A percentile compares a stretch with the other conserved stretches of the same genome.
phyloP scores from a whole-genome alignment of 2,113 vertebrate genomes.

The Myrmophylax atrothorax region DNA sequence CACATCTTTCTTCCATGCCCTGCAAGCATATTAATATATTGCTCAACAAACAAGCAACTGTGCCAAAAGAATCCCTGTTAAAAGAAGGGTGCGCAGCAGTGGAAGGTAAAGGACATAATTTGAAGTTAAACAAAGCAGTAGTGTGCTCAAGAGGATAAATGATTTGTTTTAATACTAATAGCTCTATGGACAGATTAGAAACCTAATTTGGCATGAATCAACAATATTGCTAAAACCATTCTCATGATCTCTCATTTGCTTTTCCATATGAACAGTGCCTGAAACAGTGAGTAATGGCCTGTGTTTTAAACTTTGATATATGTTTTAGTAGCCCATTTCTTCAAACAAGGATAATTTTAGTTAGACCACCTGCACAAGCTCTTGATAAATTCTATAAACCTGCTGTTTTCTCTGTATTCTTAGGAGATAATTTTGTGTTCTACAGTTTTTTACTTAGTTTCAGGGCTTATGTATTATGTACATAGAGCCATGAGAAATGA shows the following conservation, averaged over 20 bases:
- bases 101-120: not conserved
- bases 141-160: not conserved
- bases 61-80: not conserved
- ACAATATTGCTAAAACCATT: constrained; percentile 11
- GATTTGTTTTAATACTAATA: constrained; percentile 44
- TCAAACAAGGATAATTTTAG: not conserved
- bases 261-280: constrained; percentile 10
- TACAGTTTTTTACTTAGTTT: not conserved
- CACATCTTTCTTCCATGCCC: not conserved
- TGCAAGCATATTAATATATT: not conserved
- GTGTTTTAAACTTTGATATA: not conserved
- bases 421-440: not conserved
- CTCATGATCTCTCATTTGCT: constrained; percentile 15
- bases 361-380: not conserved
- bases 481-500: not conserved
- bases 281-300: not conserved
- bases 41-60: not conserved
- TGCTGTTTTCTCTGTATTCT: not conserved
- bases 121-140: constrained; percentile 1
- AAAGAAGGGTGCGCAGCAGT: not conserved
- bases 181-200: constrained; percentile 16
- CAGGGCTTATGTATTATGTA: not conserved
- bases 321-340: not conserved
- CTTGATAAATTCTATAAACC: not conserved
- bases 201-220: constrained; percentile 37